Evolutionary conservation across 2,113 vertebrate species (phyloP).

Genomic region (Atractosteus spatula): DNA sequence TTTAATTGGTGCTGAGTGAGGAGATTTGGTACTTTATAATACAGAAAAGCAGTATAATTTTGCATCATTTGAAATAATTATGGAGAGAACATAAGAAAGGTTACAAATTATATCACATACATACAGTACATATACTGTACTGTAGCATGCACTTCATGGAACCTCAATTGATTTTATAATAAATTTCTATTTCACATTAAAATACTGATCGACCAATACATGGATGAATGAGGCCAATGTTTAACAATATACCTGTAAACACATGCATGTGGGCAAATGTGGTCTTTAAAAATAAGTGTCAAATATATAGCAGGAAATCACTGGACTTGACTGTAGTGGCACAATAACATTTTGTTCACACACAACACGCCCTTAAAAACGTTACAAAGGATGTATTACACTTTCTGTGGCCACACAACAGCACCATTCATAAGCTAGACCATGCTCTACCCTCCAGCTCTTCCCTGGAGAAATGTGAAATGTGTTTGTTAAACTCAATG

Average conservation of each 20-base stretch:
- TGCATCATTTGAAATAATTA: too few species aligned
- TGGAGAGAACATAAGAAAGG: too few species aligned
- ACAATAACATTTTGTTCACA: constrained; percentile 30
- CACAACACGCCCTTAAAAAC: constrained; percentile 35
- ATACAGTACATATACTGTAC: too few species aligned
- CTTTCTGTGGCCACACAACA: constrained; percentile 46
- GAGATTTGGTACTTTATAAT: too few species aligned
- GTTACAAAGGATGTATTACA: constrained; percentile 20
- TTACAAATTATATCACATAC: too few species aligned
- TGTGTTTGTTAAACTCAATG: constrained; percentile 30
- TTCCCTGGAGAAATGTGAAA: constrained; percentile 39
- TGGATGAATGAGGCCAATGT: constrained; percentile 9
- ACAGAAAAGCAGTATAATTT: too few species aligned
- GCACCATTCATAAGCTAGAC: constrained; percentile 49
- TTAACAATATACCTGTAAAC: not conserved
- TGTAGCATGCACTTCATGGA: too few species aligned
- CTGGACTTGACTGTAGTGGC: not conserved
- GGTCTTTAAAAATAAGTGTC: not conserved
- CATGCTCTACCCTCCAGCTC: constrained; percentile 16
- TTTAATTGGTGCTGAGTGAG: too few species aligned
- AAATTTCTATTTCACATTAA: too few species aligned
- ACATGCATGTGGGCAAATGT: not conserved
- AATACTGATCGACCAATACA: not conserved
- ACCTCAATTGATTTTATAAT: too few species aligned
- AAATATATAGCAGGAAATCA: not conserved